Base-by-base conservation (phyloP, 2,797 vertebrate species). In the Pelobates cultripes region DNA sequence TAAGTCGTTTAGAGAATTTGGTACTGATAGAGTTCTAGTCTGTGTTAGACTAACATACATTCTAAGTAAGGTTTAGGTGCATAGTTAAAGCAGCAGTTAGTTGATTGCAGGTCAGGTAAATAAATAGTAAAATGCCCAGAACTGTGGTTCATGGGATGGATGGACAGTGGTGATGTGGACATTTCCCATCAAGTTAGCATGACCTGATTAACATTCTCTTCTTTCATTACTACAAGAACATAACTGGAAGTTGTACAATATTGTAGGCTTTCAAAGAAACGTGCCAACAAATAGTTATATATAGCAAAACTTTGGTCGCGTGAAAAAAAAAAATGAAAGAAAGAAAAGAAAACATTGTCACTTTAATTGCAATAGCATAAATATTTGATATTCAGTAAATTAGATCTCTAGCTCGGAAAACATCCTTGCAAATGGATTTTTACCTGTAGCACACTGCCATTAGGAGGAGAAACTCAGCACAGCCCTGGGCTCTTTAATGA, bases 321-420 rank as follows among this genome's bases (percentile, higher is more conserved):
- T 42, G 40, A 79, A 74, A 53, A 70, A 15, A 73, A 47, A 53
- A 70, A 15, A 73, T 42, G 17, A 63, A 14, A 74, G 28, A 61
- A 77, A 77, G 71, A 70, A 70, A 64, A 71, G 41, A 75, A 88
- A 93, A 93, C 86, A 81, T 90, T 93, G 90, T 93, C 92, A 92
- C 92, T 96, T 91, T 95, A 96, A 96, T 96, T 94, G 94, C 93
- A 89, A 90, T 90, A 91, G 92, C 93, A 94, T 95, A 96, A 96
- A 97, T 96, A 95, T 96, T 96, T 95, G 92, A 97, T 97, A 96
- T 93, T 95, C 93, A 94, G 92, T 94, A 95, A 96, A 97, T 97
- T 96, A 96, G 95, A 97, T 97, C 93, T 94, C 93, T 92, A 90
- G 94, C 93, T 95, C 92, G 88, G 90, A 93, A 95, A 95, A 97